Evolutionary conservation across 1,140 invertebrate species (phyloP), one percentile per base, ranked within the genome.

Genomic region (Tachypleus tridentatus): DNA sequence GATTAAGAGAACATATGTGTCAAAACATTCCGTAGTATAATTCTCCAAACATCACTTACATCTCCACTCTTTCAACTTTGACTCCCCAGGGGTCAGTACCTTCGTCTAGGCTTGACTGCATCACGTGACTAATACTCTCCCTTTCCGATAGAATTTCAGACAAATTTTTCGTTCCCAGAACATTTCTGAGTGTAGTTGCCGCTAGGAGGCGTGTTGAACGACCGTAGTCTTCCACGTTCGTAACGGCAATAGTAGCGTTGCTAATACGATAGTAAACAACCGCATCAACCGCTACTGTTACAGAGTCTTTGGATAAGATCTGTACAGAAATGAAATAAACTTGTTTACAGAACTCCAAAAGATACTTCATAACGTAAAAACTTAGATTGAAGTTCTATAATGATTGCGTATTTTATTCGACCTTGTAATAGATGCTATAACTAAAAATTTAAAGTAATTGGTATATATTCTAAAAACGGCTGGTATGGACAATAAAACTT

Each of bases 241-340:
- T 82, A 53, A 83, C 80, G 29, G 83, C 83, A 64, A 82, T 78
- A 4, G 80, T 83, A 1, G 85, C 82, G 72, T 84, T 81, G 69
- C 75, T 79, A 51, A 85, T 81, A 51, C 82, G 75, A 72, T 84
- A 86, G 73, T 85, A 86, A 10, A 86, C 84, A 8, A 84, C 82
- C 50, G 81, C 83, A 69, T 84, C 82, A 53, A 84, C 82, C 64
- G 80, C 78, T 54, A 84, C 81, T 49, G 82, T 84, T 48, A 83
- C 82, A 6, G 82, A 84, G 74, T 86, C 84, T 71, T 82, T 80
- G 7, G 84, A 83, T 67, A 87, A 74, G 52, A 87, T 82, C 83
- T 86, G 73, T n/a, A 69, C 53, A 51, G 50, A 61, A 48, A 64
- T 1, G 29, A 29, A 29, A 29, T 29, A 29, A 29, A 29, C 29